Evolutionary conservation across 1,140 invertebrate species (phyloP), one percentile per base, ranked within the genome.

Genomic region (Araneus ventricosus): DNA sequence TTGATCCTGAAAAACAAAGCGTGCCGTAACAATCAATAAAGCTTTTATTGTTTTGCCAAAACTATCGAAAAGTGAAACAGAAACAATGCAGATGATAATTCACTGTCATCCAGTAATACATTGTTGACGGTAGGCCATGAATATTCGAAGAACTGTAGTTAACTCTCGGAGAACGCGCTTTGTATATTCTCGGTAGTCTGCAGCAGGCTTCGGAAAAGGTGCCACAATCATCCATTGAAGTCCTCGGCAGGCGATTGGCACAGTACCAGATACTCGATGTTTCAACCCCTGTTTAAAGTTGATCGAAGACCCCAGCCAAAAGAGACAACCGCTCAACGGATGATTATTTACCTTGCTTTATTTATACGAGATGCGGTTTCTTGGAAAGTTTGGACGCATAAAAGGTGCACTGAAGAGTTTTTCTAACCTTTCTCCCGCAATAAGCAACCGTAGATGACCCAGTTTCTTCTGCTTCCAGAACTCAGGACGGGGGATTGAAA

Each of bases 261-360:
- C 63, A 41, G 20, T 22, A 41, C 87, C 87, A 88, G 59, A 20
- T 34, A 34, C 52, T 34, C 57, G 87, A 41, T 41, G 61, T 63
- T 88, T 88, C 45, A 41, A 59, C 37, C 63, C 87, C 59, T 59
- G 57, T 88, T 88, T 88, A 59, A 88, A 88, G 87, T 70, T 70
- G 87, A 88, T 88, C 87, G 87, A 88, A 88, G 63, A 88, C 37
- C 34, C n/a, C 24, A 67, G 87, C 63, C 87, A 88, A 70, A 63
- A 70, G 59, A 75, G 87, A 88, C 87, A 88, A 41, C 87, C 87
- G 27, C 52, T 70, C 61, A 70, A 75, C 61, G 61, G 41, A 27
- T 67, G 61, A 67, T 88, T 88, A 61, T 70, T 87, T 88, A n/a
- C 34, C 37, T 84, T 52, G 82, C 45, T 45, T 84, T 84, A 52